A percentile compares a stretch with the other conserved stretches of the same genome.
These are phyloP conservation scores for Clepsis dumicolana DNA, from an alignment of 2,888 invertebrate species.

Conservation along the genomic window DNA sequence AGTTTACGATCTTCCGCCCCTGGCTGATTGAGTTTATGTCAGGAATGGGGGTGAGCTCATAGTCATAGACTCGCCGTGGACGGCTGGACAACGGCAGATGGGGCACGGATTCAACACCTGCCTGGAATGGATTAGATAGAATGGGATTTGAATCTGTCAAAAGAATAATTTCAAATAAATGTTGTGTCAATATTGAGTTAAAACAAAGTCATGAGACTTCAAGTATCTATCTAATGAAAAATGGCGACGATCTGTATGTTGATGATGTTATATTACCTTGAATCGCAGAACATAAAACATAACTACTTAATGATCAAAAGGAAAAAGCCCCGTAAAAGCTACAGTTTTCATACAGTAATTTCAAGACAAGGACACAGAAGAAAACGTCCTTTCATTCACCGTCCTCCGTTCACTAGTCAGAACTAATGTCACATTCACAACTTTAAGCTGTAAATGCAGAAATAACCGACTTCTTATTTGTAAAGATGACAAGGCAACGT, in stretches of 20 bases:
- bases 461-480: conserved; percentile 34
- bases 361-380: too few species aligned
- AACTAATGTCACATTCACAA: neutral
- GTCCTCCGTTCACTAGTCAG: conserved; percentile 12
- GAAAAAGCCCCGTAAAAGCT: too few species aligned
- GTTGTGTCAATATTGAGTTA: neutral
- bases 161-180: neutral
- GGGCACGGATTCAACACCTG: conserved; percentile 66
- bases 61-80: conserved; percentile 58
- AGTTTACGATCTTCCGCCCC: conserved; percentile 81
- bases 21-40: conserved; percentile 73
- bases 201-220: too few species aligned
- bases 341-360: too few species aligned
- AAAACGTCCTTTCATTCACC: too few species aligned
- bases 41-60: conserved; percentile 61
- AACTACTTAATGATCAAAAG: too few species aligned
- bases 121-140: conserved; percentile 33
- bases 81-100: conserved; percentile 73
- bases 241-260: neutral
- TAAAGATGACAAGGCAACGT: conserved; percentile 33
- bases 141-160: neutral
- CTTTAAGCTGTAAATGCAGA: conserved; percentile 41
- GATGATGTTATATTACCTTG: too few species aligned
- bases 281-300: too few species aligned
- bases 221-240: neutral